phyloP scores from a whole-genome alignment of 2,797 vertebrate species.

The Monodelphis domestica region DNA sequence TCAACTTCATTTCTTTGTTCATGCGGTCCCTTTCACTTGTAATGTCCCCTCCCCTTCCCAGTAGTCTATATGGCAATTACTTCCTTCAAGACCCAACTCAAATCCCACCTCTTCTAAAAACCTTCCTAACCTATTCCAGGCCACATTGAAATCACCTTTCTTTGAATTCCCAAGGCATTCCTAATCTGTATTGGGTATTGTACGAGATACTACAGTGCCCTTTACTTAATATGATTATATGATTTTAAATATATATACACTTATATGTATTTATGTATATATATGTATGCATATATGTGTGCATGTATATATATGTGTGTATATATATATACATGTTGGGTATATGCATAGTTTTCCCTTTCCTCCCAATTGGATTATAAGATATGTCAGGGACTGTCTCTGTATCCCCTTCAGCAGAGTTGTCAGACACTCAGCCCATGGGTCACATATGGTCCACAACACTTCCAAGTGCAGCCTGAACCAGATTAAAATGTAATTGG shows the following conservation, averaged over 20 bases:
- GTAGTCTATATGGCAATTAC: not conserved
- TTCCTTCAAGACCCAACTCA: not conserved
- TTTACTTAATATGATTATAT: not conserved
- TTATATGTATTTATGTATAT: too few species aligned
- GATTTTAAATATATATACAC: not conserved
- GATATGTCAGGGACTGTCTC: not conserved
- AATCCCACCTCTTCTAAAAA: not conserved
- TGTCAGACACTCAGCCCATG: not conserved
- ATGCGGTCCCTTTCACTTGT: not conserved
- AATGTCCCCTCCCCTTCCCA: not conserved
- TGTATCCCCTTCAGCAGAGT: not conserved
- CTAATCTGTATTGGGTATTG: not conserved
- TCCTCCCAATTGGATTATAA: not conserved
- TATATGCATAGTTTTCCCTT: not conserved
- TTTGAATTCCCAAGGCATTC: not conserved
- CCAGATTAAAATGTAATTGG: not conserved
- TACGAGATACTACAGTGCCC: not conserved
- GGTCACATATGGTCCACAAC: not conserved
- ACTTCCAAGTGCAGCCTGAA: not conserved
- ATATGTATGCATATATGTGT: too few species aligned
- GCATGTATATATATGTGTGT: too few species aligned
- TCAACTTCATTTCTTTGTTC: not conserved
- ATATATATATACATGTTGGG: not conserved
- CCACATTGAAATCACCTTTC: not conserved
- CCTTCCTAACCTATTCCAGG: not conserved